Conservation (phyloP, 2,888 invertebrate genomes). For the Aphelenchoides bicaudatus region DNA sequence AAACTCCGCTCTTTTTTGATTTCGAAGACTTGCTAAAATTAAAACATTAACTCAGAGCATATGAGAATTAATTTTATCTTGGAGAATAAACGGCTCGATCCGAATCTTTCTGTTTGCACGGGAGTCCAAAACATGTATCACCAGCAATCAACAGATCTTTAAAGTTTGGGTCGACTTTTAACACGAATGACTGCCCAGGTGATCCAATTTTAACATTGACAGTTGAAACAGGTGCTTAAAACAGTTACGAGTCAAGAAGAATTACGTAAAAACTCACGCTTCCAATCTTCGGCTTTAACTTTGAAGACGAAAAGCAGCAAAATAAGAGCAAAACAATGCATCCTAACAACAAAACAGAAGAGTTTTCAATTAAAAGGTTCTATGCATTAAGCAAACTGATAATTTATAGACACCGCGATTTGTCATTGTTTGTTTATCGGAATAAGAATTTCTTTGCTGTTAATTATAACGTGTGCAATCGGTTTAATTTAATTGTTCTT, state of each 20-base stretch:
- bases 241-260: neutral
- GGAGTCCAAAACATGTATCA: neutral
- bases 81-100: too few relatives aligned
- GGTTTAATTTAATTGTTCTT: too few relatives aligned
- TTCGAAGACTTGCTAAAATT: neutral
- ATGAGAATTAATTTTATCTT: neutral
- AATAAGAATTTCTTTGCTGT: too few relatives aligned
- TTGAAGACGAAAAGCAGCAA: too few relatives aligned
- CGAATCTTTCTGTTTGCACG: too few relatives aligned
- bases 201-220: neutral
- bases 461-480: too few relatives aligned
- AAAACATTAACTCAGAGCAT: neutral
- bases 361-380: too few relatives aligned
- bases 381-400: too few relatives aligned
- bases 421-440: too few relatives aligned
- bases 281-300: neutral
- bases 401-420: too few relatives aligned
- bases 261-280: neutral
- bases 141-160: conserved; percentile 1
- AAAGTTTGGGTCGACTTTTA: neutral
- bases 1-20: neutral
- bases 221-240: neutral
- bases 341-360: too few relatives aligned
- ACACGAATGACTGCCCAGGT: neutral
- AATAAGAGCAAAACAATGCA: too few relatives aligned